phyloP scores from a whole-genome alignment of 2,113 vertebrate species.

The Pithys albifrons region DNA sequence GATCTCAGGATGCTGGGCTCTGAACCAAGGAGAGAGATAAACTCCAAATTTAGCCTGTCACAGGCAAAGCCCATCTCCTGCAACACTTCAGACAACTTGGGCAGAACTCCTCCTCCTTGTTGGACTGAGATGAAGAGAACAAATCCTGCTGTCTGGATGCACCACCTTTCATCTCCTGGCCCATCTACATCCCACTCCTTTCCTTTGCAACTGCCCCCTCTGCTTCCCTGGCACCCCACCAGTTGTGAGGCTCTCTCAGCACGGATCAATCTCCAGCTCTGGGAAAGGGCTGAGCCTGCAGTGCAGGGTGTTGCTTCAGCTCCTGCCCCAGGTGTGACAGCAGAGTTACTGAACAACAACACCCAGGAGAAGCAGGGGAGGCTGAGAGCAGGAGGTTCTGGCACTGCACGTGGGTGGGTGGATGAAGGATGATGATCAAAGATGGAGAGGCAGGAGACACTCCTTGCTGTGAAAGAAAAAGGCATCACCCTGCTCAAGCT shows the following conservation, averaged over 20 bases:
- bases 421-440: neutral
- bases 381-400: neutral
- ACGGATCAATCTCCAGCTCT: neutral
- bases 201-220: neutral
- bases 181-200: neutral
- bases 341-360: neutral
- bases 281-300: neutral
- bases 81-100: neutral
- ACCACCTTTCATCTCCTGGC: neutral
- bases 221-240: neutral
- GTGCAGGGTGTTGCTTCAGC: neutral
- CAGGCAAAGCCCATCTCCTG: constrained; percentile 23
- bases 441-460: neutral
- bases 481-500: neutral
- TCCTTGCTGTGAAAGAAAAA: neutral
- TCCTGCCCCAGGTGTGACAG: neutral
- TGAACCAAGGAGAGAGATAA: neutral
- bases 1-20: constrained; percentile 8
- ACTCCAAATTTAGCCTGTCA: neutral
- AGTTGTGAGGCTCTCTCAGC: neutral
- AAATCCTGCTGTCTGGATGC: neutral
- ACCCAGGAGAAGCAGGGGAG: neutral
- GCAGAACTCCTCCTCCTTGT: neutral
- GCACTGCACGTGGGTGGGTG: neutral
- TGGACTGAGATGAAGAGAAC: neutral